Evolutionary conservation across 2,113 vertebrate species (phyloP).

Genomic region (Podocnemis expansa): DNA sequence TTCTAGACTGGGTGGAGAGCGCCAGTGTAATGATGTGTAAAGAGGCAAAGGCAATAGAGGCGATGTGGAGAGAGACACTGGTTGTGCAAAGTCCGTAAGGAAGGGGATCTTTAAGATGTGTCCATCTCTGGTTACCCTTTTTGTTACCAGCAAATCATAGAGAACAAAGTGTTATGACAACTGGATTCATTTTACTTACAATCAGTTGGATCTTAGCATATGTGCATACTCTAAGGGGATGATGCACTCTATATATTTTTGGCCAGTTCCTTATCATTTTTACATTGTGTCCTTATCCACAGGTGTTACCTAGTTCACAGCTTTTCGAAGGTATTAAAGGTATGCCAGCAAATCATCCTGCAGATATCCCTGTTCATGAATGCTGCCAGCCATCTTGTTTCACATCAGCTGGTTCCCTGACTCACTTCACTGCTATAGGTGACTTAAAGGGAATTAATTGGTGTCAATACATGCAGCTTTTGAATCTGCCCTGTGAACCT

Average conservation of each 20-base stretch:
- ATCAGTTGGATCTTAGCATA: not conserved
- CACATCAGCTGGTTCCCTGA: not conserved
- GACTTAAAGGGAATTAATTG: fast-evolving
- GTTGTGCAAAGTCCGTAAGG: not conserved
- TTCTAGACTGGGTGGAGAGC: not conserved
- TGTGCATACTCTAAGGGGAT: not conserved
- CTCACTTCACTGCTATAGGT: not conserved
- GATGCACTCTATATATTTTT: not conserved
- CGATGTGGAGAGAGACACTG: not conserved
- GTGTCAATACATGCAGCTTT: not conserved
- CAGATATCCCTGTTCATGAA: not conserved
- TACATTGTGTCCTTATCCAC: not conserved
- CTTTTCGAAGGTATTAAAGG: not conserved
- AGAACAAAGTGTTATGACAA: not conserved
- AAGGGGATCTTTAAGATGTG: not conserved
- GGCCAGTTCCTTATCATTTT: not conserved
- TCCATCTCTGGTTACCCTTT: not conserved
- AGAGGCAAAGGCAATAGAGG: not conserved
- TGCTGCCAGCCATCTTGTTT: not conserved
- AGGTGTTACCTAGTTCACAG: not conserved
- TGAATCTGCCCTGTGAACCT: not conserved
- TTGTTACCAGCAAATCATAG: not conserved
- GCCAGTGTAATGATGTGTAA: fast-evolving
- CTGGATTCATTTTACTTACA: not conserved
- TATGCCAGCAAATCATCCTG: not conserved